phyloP scores from a whole-genome alignment of 2,888 invertebrate species.

The Caenorhabditis japonica region DNA sequence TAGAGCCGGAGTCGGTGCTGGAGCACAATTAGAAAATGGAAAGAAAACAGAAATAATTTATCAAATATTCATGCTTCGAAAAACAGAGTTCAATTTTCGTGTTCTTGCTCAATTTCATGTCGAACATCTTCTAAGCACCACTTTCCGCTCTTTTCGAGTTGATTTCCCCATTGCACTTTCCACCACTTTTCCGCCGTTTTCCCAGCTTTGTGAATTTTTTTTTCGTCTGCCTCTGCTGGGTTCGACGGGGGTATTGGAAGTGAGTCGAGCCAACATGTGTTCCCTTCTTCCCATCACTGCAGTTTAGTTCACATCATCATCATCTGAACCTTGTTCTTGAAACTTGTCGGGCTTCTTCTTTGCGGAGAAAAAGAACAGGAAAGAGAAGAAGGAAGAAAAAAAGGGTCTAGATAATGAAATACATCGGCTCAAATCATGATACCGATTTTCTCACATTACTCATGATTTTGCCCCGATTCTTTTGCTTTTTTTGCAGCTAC shows the following conservation, averaged over 20 bases:
- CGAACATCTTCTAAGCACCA: constrained; percentile 32
- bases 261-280: constrained; percentile 31
- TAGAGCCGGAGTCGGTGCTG: too few species aligned
- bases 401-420: constrained; percentile 28
- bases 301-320: constrained; percentile 6
- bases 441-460: constrained; percentile 47
- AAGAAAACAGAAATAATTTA: too few species aligned
- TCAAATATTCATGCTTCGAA: not conserved
- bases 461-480: constrained; percentile 30
- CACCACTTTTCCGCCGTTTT: constrained; percentile 30
- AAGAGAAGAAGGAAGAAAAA: not conserved
- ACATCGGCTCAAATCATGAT: constrained; percentile 40
- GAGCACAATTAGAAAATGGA: too few species aligned
- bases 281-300: constrained; percentile 9
- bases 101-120: constrained; percentile 14
- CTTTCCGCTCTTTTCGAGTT: constrained; percentile 36
- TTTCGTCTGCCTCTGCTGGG: too few species aligned
- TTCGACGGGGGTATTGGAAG: too few species aligned
- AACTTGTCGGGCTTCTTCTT: constrained; percentile 32
- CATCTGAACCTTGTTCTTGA: constrained; percentile 21
- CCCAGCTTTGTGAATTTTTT: constrained; percentile 32
- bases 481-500: not conserved
- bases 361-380: constrained; percentile 8
- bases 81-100: constrained; percentile 10
- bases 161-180: constrained; percentile 48